These are phyloP conservation scores for Bombycilla garrulus DNA, from an alignment of 2,113 vertebrate genomes.

Conservation along the genomic window DNA sequence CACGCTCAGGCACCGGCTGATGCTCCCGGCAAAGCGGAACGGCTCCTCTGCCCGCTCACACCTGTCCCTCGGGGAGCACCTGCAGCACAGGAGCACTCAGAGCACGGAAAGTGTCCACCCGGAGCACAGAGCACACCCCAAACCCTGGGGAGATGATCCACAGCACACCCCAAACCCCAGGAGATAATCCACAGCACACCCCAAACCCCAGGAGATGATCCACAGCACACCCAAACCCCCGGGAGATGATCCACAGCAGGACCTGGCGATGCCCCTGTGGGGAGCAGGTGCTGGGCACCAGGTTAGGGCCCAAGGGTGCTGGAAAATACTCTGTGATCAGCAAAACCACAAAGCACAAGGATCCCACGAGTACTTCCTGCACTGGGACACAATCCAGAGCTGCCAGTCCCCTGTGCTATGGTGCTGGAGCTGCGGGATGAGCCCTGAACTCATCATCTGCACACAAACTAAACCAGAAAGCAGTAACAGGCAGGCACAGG, in stretches of 20 bases:
- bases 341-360: neutral
- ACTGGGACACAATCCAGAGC: neutral
- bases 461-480: neutral
- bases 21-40: conserved; percentile 85
- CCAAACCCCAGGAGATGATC: accelerated
- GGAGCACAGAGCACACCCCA: accelerated
- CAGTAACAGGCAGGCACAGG: neutral
- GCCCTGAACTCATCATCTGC: neutral
- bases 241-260: neutral
- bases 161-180: accelerated
- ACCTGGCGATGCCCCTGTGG: accelerated
- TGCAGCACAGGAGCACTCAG: conserved; percentile 33
- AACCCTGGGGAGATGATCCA: accelerated
- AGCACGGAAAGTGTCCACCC: accelerated
- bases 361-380: neutral
- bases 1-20: conserved; percentile 87
- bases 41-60: conserved; percentile 89
- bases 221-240: accelerated
- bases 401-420: accelerated
- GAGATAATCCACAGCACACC: neutral
- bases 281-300: no score
- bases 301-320: neutral
- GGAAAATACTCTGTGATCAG: neutral
- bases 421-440: neutral
- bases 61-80: conserved; percentile 89